Evolutionary conservation across 2,888 invertebrate species (phyloP).

Genomic region (Trachelus iudaicus): DNA sequence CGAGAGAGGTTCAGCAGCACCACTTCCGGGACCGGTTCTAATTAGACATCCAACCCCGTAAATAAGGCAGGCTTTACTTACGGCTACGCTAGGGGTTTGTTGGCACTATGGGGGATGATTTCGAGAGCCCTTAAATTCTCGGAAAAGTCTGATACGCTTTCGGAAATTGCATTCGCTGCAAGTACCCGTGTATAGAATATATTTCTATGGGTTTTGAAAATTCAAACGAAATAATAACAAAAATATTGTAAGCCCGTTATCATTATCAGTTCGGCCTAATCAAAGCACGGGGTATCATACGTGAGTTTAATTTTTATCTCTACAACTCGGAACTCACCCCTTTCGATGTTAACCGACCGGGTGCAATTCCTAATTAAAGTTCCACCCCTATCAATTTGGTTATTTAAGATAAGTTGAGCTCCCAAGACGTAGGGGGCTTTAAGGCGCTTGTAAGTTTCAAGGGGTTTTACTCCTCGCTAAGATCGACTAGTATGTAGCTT

Average conservation of each 20-base stretch:
- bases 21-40: slow-evolving; percentile 37
- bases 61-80: slow-evolving; percentile 39
- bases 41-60: slow-evolving; percentile 45
- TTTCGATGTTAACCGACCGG: not conserved
- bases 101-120: not conserved
- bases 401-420: slow-evolving; percentile 43
- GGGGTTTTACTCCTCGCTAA: slow-evolving; percentile 26
- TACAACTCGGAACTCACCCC: not conserved
- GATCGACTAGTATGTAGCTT: slow-evolving; percentile 8
- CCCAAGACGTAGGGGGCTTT: slow-evolving; percentile 32
- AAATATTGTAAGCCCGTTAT: not conserved
- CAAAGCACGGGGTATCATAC: too few relatives aligned
- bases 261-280: not conserved
- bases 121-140: not conserved
- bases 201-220: not conserved
- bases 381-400: slow-evolving; percentile 42
- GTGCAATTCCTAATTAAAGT: slow-evolving; percentile 37
- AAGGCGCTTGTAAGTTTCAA: slow-evolving; percentile 39
- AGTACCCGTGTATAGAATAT: not conserved
- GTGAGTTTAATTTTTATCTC: not conserved
- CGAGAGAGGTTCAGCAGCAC: not conserved
- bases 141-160: not conserved
- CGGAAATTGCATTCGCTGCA: not conserved
- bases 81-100: not conserved
- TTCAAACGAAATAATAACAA: not conserved